Base-by-base conservation (phyloP, 2,113 vertebrate species). In the Bufo bufo region DNA sequence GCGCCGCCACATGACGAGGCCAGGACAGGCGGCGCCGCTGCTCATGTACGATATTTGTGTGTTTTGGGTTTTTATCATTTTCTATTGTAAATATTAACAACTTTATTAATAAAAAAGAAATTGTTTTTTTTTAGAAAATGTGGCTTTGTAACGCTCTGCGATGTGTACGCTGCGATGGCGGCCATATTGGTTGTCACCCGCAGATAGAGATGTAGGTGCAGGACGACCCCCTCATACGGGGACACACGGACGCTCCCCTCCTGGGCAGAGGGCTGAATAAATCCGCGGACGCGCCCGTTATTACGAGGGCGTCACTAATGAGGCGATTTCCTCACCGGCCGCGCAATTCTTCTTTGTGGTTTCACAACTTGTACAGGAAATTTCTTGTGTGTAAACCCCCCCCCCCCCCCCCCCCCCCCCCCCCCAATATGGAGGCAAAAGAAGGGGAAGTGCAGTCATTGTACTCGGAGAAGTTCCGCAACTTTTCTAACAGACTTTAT, bases 11-110 rank as follows among this genome's bases (percentile, higher is more conserved):
- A 49, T 20, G 69, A 71, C 2, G 19, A 3, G 3, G 9, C 14
- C 16, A 4, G 2, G 4, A 49, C 9, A 0, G 45, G 47, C 1
- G 45, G 2, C 47, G 45, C 72, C 3, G 69, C 33, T 74, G 33
- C 69, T 72, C 69, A 12, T 47, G 9, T 72, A 72, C 43, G 3
- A 72, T 16, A 13, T 7, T 10, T 6, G 33, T 43, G n/a, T 65
- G 17, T 69, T 0, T 16, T 52, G 7, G 33, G 33, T 47, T 93
- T 94, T 85, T 10, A 17, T 77, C 7, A 0, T 47, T 66, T 79
- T 65, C 66, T 78, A 52, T 63, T 78, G 74, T 78, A 65, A 79
- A 86, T 86, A 86, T 86, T 50, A 50, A 63, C 16, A 23, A 65
- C 5, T 75, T 85, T 85, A 17, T 49, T 77, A 78, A 63, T 78